A percentile compares a stretch with the other conserved stretches of the same genome.
Conservation (phyloP, 2,113 vertebrate genomes). For the Psittacara wagleri region DNA sequence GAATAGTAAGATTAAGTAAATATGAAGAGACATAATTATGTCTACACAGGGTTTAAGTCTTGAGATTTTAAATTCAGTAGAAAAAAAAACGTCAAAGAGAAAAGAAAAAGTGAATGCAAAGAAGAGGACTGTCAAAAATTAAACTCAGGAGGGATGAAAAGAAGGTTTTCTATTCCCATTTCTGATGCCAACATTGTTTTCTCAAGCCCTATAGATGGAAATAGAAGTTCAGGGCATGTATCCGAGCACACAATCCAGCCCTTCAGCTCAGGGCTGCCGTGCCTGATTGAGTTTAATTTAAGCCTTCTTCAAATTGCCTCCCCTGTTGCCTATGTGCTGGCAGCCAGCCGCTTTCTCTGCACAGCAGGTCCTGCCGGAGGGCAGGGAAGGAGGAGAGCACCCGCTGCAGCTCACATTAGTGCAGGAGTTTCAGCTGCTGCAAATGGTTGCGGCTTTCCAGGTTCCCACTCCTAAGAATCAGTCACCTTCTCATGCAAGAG, state of each 20-base stretch:
- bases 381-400: neutral
- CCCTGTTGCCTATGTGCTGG: neutral
- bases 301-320: neutral
- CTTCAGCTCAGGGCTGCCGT: neutral
- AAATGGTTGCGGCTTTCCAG: fast-evolving
- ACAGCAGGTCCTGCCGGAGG: neutral
- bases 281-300: constrained; percentile 28
- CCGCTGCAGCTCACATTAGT: neutral
- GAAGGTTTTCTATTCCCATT: neutral
- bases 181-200: neutral
- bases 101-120: neutral
- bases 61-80: neutral
- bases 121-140: neutral
- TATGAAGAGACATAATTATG: constrained; percentile 4
- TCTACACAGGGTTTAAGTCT: neutral
- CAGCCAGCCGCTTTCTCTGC: neutral
- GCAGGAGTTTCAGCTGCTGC: neutral
- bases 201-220: neutral
- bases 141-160: neutral
- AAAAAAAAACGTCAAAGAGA: neutral
- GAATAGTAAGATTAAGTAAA: neutral
- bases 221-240: neutral
- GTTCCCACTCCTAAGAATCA: neutral
- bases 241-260: neutral
- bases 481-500: fast-evolving